Evolutionary conservation across 2,113 vertebrate genomes (phyloP).

Genomic region (Erinaceus europaeus): DNA sequence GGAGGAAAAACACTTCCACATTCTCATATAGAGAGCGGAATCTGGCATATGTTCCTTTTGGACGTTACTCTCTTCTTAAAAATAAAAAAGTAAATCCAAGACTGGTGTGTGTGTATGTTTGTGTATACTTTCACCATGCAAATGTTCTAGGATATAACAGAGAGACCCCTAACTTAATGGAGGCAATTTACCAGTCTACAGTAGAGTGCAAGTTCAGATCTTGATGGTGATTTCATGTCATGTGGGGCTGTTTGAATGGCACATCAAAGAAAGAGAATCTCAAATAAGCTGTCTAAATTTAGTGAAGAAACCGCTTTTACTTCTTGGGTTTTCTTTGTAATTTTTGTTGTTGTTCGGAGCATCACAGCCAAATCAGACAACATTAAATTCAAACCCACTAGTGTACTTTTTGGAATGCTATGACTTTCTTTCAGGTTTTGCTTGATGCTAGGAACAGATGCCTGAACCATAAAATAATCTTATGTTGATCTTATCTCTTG

Average conservation of each 20-base stretch:
- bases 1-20: not conserved
- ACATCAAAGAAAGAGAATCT: slow-evolving; percentile 40
- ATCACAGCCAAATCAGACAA: not conserved
- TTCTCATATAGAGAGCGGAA: not conserved
- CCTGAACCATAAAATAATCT: slow-evolving; percentile 1
- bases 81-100: not conserved
- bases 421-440: not conserved
- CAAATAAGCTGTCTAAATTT: slow-evolving; percentile 21
- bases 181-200: slow-evolving; percentile 14
- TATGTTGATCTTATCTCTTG: slow-evolving; percentile 9
- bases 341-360: slow-evolving; percentile 19
- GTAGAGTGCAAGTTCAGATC: slow-evolving; percentile 36
- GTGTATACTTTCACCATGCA: slow-evolving; percentile 26
- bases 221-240: slow-evolving; percentile 32
- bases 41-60: not conserved
- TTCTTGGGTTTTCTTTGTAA: not conserved
- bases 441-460: slow-evolving; percentile 30
- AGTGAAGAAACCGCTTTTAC: slow-evolving; percentile 5
- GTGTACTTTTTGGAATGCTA: not conserved
- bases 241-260: not conserved
- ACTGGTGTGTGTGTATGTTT: not conserved
- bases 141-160: not conserved
- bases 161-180: slow-evolving; percentile 29
- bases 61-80: slow-evolving; percentile 36
- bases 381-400: not conserved